phyloP scores from a whole-genome alignment of 2,113 vertebrate species.

The Ceuthmochares aereus region DNA sequence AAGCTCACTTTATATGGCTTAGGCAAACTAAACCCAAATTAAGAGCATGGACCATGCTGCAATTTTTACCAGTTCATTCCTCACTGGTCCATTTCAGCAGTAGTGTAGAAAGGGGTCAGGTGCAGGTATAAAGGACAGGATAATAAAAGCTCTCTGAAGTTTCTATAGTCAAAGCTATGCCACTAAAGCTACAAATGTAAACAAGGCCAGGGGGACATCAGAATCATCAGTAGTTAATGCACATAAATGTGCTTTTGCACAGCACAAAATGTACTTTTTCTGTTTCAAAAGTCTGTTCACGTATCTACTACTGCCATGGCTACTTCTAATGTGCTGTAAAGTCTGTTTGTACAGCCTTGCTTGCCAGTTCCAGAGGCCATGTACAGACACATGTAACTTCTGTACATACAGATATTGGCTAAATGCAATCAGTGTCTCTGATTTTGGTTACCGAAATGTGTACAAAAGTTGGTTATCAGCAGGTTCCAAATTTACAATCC shows the following conservation, averaged over 20 bases:
- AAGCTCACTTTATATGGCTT: background rate
- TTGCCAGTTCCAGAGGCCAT: background rate
- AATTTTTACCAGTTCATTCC: background rate
- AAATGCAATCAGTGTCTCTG: background rate
- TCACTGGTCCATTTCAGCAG: background rate
- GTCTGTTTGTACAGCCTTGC: background rate
- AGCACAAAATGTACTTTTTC: background rate
- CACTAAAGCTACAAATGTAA: background rate
- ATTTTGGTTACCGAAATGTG: background rate
- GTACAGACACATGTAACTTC: background rate
- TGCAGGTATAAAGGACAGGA: background rate
- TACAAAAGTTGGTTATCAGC: background rate
- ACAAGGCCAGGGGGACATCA: background rate
- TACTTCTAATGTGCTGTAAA: background rate
- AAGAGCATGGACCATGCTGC: background rate
- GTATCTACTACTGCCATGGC: background rate
- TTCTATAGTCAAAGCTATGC: background rate
- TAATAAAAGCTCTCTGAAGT: background rate
- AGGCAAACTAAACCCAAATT: background rate
- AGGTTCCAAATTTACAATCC: background rate
- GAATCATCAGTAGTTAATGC: background rate
- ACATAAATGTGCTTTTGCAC: background rate
- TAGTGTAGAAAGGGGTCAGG: background rate
- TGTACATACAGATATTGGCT: fast-evolving
- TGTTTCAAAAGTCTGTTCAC: background rate